Percentiles rank a stretch among this genome's conserved stretches.
phyloP scores from a whole-genome alignment of 2,888 invertebrate species.

The Xestia ashworthii region DNA sequence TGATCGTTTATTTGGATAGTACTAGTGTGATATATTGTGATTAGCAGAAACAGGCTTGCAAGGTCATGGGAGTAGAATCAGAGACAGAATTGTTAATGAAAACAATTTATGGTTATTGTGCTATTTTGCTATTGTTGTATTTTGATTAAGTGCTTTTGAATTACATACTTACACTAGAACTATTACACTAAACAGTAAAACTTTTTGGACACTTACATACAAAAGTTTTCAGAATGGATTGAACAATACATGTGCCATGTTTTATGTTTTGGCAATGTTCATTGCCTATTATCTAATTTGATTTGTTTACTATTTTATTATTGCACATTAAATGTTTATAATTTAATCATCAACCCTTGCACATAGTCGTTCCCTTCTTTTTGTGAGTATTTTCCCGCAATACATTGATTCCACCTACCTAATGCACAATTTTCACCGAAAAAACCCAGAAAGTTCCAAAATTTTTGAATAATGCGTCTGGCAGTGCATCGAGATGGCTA shows the following conservation, averaged over 20 bases:
- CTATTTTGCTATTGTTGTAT: neutral
- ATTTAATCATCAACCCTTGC: neutral
- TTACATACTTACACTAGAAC: neutral
- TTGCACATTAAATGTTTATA: neutral
- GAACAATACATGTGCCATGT: no score
- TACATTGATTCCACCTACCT: neutral
- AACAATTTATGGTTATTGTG: neutral
- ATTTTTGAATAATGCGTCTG: constrained; percentile 62
- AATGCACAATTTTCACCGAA: constrained; percentile 1
- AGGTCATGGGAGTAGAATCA: neutral
- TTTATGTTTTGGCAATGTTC: no score
- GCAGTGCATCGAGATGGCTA: constrained; percentile 71
- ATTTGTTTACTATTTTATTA: neutral
- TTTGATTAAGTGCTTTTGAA: neutral
- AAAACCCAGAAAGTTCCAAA: constrained; percentile 25
- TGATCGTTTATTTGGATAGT: constrained; percentile 39
- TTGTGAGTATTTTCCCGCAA: neutral
- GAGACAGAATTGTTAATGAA: neutral
- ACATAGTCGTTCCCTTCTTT: neutral
- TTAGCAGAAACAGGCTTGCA: constrained; percentile 1
- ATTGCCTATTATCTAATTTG: neutral
- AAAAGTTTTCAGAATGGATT: no score
- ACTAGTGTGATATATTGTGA: constrained; percentile 28
- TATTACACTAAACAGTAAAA: no score
- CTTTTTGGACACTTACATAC: neutral